phyloP scores from a whole-genome alignment of 2,888 invertebrate species.

The Ferrisia virgata region DNA sequence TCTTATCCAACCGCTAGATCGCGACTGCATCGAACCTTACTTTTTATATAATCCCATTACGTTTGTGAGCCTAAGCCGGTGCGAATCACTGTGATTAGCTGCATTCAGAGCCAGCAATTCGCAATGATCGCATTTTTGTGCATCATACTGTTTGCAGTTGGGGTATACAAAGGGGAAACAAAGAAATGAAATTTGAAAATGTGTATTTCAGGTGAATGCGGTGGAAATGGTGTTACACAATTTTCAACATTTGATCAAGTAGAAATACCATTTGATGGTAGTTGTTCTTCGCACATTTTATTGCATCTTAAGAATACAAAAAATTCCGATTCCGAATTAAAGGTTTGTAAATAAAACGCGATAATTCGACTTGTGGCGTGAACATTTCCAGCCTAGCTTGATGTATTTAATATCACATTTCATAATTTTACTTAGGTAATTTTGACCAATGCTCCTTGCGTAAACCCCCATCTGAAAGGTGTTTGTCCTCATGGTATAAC shows the following conservation, averaged over 20 bases:
- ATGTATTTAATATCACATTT: background rate
- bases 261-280: constrained; percentile 75
- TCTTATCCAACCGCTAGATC: no score
- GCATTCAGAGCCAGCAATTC: no score
- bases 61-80: no score
- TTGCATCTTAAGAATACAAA: constrained; percentile 52
- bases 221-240: constrained; percentile 74
- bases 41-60: no score
- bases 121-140: no score
- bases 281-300: constrained; percentile 79
- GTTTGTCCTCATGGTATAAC: constrained; percentile 36
- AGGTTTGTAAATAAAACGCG: constrained; percentile 16
- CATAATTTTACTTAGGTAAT: no score
- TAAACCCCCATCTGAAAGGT: background rate
- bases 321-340: constrained; percentile 36
- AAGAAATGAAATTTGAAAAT: background rate
- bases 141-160: no score
- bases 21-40: no score
- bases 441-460: constrained; percentile 33
- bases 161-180: no score
- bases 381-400: background rate
- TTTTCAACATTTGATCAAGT: constrained; percentile 79
- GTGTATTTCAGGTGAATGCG: constrained; percentile 60
- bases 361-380: background rate
- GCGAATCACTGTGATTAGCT: no score